These are phyloP conservation scores for Cyprinodon tularosa DNA, from an alignment of 2,113 vertebrate species.

Conservation along the genomic window DNA sequence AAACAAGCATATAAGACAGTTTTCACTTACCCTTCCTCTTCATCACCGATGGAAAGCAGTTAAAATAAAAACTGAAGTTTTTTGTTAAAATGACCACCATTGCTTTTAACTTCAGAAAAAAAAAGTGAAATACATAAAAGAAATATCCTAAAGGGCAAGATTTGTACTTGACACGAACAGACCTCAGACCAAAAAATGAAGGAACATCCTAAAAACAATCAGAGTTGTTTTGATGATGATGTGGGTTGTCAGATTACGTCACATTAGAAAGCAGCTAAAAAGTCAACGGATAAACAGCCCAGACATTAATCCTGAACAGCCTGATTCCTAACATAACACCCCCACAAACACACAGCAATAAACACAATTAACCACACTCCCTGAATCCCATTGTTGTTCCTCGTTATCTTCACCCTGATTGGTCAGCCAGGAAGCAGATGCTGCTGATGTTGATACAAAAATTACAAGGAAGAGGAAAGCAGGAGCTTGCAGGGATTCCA, in stretches of 20 bases:
- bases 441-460: slow-evolving; percentile 52
- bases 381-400: slow-evolving; percentile 45
- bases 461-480: slow-evolving; percentile 22
- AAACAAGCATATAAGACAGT: neutral
- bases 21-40: slow-evolving; percentile 69
- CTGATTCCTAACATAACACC: slow-evolving; percentile 61
- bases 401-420: slow-evolving; percentile 43
- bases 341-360: slow-evolving; percentile 4
- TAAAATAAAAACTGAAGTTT: slow-evolving; percentile 21
- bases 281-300: slow-evolving; percentile 64
- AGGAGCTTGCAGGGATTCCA: slow-evolving; percentile 53
- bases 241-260: slow-evolving; percentile 47
- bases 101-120: slow-evolving; percentile 2
- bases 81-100: slow-evolving; percentile 68
- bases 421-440: slow-evolving; percentile 42
- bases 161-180: neutral
- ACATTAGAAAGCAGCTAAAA: slow-evolving; percentile 17
- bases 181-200: neutral
- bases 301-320: slow-evolving; percentile 69
- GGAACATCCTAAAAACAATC: slow-evolving; percentile 21
- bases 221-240: slow-evolving; percentile 38
- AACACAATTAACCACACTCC: slow-evolving; percentile 10
- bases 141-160: slow-evolving; percentile 5
- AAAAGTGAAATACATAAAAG: slow-evolving; percentile 16
- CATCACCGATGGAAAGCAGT: slow-evolving; percentile 65